Percentiles rank a stretch among this genome's conserved stretches.
Conservation (phyloP, 2,888 invertebrate genomes). For the Erynnis tages region DNA sequence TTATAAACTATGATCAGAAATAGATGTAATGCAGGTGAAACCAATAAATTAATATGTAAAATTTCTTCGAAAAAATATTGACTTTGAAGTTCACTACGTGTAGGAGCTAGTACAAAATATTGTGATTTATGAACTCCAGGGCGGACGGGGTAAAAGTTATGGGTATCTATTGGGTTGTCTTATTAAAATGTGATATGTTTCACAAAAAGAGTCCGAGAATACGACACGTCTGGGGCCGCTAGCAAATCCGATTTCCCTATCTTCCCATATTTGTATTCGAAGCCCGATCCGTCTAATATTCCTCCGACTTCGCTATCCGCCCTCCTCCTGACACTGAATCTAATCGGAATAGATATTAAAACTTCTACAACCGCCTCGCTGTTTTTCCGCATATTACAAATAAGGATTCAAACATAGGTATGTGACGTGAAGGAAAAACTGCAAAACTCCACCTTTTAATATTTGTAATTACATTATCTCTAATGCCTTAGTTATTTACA, state of each 20-base stretch:
- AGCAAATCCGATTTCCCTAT: constrained; percentile 79
- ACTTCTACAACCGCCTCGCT: constrained; percentile 67
- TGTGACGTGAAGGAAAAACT: not conserved
- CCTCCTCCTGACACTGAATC: constrained; percentile 81
- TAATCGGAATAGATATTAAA: constrained; percentile 82
- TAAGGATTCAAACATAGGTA: constrained; percentile 3
- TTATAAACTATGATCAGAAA: too few relatives aligned
- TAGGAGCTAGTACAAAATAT: constrained; percentile 3
- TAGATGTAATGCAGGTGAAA: too few relatives aligned
- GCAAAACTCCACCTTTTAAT: too few relatives aligned
- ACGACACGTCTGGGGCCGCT: constrained; percentile 74
- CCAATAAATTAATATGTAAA: too few relatives aligned
- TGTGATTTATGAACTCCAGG: constrained; percentile 7
- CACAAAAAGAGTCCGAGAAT: constrained; percentile 73
- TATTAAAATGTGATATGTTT: constrained; percentile 69
- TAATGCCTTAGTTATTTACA: too few relatives aligned
- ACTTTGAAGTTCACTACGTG: too few relatives aligned
- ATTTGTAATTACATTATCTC: too few relatives aligned
- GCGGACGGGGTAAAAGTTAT: constrained; percentile 3
- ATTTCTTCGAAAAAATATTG: too few relatives aligned
- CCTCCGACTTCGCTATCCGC: constrained; percentile 76
- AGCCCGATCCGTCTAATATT: constrained; percentile 79
- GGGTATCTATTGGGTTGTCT: constrained; percentile 35
- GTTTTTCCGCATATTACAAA: constrained; percentile 36
- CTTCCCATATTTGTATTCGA: constrained; percentile 80